phyloP scores from a whole-genome alignment of 2,888 invertebrate species.

The Tetragonisca angustula region DNA sequence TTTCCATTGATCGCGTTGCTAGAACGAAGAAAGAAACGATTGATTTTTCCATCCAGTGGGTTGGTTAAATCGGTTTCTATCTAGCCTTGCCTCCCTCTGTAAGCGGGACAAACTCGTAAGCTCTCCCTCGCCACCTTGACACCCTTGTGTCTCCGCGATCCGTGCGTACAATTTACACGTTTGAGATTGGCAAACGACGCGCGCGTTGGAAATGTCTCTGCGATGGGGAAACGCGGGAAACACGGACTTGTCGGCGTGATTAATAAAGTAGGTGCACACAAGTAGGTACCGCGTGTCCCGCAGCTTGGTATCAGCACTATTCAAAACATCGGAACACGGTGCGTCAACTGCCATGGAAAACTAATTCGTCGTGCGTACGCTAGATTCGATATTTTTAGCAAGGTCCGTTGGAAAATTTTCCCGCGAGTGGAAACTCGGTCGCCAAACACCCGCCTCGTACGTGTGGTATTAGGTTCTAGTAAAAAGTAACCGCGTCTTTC shows the following conservation, averaged over 20 bases:
- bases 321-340: too few species aligned
- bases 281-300: too few species aligned
- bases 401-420: constrained; percentile 19
- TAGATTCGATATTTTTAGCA: constrained; percentile 44
- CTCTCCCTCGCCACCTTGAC: background rate
- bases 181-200: constrained; percentile 2
- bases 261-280: constrained; percentile 19
- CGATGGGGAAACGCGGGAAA: background rate
- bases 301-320: too few species aligned
- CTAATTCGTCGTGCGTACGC: background rate
- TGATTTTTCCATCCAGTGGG: background rate
- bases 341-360: too few species aligned
- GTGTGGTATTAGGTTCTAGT: too few species aligned
- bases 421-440: constrained; percentile 30
- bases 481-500: too few species aligned
- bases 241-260: background rate
- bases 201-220: background rate
- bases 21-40: background rate
- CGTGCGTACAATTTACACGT: background rate
- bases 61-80: background rate
- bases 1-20: background rate
- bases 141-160: background rate
- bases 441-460: constrained; percentile 24
- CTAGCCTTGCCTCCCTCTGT: background rate
- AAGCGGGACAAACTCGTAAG: background rate